Conservation (phyloP, 2,113 vertebrate species). For the Onychostruthus taczanowskii region DNA sequence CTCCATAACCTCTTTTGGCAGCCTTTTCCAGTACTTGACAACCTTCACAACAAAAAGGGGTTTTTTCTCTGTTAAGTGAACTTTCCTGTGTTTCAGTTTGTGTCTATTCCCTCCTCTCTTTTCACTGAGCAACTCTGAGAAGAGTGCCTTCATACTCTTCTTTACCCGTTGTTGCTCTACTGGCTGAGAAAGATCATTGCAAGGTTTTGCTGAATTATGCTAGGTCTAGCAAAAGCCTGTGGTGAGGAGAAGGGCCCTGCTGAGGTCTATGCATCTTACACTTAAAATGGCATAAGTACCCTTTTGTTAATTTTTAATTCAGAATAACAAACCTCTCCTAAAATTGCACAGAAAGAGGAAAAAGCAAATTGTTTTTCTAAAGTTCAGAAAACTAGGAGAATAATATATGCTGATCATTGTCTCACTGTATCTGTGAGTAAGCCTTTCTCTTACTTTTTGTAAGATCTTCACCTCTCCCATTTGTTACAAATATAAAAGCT, state of each 20-base stretch:
- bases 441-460: not conserved
- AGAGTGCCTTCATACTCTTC: not conserved
- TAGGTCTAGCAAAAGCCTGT: not conserved
- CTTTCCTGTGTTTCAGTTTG: not conserved
- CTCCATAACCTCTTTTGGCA: not conserved
- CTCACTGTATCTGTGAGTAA: not conserved
- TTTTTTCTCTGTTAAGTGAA: not conserved
- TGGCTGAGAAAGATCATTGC: not conserved
- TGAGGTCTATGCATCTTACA: not conserved
- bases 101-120: not conserved
- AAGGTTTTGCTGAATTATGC: not conserved
- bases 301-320: not conserved
- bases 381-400: not conserved
- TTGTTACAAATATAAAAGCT: not conserved
- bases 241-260: not conserved
- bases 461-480: not conserved
- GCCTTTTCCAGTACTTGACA: not conserved
- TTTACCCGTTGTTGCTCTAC: not conserved
- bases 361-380: not conserved
- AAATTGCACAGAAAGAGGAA: not conserved
- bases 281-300: not conserved
- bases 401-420: not conserved
- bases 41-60: not conserved
- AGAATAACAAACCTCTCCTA: not conserved
- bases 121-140: not conserved